Conservation (phyloP, 2,797 vertebrate genomes). For the Myioborus melanocephalus region DNA sequence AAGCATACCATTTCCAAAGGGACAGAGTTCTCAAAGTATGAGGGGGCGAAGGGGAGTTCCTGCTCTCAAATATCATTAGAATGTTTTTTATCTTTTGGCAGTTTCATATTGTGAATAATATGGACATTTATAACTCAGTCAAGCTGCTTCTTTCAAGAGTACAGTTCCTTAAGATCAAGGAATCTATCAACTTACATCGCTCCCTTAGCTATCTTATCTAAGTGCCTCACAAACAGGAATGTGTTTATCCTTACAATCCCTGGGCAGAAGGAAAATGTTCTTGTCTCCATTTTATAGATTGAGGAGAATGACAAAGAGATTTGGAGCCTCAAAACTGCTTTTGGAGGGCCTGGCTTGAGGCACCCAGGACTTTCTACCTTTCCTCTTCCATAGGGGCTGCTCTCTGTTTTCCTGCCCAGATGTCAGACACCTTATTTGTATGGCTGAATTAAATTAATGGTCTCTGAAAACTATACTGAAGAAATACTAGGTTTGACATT, state of each 20-base stretch:
- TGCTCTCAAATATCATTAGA: constrained; percentile 59
- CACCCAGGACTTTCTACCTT: background rate
- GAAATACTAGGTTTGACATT: background rate
- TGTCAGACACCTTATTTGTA: background rate
- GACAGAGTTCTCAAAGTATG: constrained; percentile 36
- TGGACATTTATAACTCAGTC: constrained; percentile 47
- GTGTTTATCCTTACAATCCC: constrained; percentile 17
- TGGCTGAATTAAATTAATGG: background rate
- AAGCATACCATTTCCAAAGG: constrained; percentile 44
- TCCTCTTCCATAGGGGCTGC: background rate
- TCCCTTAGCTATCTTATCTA: constrained; percentile 55
- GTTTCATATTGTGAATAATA: constrained; percentile 52
- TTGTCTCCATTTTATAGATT: constrained; percentile 23
- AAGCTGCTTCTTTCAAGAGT: constrained; percentile 44
- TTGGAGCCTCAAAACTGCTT: background rate
- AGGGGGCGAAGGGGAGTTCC: constrained; percentile 26
- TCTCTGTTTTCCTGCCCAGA: background rate
- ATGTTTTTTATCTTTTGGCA: constrained; percentile 48
- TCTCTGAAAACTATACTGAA: background rate
- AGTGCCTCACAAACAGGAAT: constrained; percentile 43
- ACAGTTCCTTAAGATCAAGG: constrained; percentile 58
- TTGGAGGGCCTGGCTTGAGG: background rate
- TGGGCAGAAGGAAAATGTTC: background rate
- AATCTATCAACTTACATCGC: constrained; percentile 52
- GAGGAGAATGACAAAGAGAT: constrained; percentile 2